Conservation (phyloP, 2,797 vertebrate genomes). For the Cyprinella venusta region DNA sequence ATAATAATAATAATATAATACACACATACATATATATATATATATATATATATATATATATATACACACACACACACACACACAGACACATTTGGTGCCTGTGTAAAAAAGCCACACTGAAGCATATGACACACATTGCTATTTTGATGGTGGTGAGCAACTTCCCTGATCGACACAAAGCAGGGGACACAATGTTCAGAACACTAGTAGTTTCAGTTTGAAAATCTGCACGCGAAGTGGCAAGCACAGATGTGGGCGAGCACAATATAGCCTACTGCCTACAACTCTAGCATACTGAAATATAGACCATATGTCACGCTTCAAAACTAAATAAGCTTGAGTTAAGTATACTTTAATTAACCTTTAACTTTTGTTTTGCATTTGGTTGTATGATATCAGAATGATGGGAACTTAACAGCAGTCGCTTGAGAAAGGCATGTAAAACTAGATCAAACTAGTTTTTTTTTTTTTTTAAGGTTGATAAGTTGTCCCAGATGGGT, state of each 20-base stretch:
- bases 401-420: neutral
- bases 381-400: neutral
- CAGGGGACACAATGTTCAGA: conserved; percentile 58
- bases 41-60: no score
- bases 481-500: conserved; percentile 28
- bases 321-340: neutral
- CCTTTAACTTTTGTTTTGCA: neutral
- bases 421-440: neutral
- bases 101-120: neutral
- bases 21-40: no score
- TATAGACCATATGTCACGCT: neutral
- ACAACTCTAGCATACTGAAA: neutral
- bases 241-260: conserved; percentile 30
- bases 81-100: neutral
- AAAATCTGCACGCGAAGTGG: conserved; percentile 27
- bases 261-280: conserved; percentile 12
- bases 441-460: conserved; percentile 26
- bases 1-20: no score
- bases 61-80: no score
- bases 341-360: neutral
- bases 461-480: conserved; percentile 8
- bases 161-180: conserved; percentile 50
- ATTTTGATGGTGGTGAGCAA: conserved; percentile 51
- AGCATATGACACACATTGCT: conserved; percentile 16
- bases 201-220: conserved; percentile 49